phyloP scores from a whole-genome alignment of 2,797 vertebrate species.

The Apogon hyalosoma region DNA sequence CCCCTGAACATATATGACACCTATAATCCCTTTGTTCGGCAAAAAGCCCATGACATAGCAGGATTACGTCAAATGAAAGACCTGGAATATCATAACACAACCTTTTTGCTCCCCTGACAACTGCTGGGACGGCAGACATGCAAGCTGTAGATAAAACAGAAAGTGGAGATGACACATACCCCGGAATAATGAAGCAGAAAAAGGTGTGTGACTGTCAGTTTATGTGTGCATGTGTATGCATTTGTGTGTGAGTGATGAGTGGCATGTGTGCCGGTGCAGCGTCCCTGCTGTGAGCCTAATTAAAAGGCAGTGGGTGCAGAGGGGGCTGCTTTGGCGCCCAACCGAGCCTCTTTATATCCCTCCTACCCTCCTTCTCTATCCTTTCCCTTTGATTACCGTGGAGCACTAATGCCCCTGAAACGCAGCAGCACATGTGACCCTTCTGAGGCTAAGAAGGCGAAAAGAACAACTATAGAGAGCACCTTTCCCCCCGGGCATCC shows the following conservation, averaged over 20 bases:
- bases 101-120: conserved; percentile 57
- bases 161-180: conserved; percentile 49
- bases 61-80: conserved; percentile 31
- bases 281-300: conserved; percentile 92
- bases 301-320: conserved; percentile 89
- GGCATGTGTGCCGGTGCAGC: conserved; percentile 62
- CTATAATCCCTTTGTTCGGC: conserved; percentile 48
- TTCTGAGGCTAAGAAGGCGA: conserved; percentile 25
- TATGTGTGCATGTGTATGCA: conserved; percentile 38
- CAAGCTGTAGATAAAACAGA: conserved; percentile 38
- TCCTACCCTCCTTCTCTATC: conserved; percentile 69
- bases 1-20: conserved; percentile 13
- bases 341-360: conserved; percentile 80
- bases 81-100: conserved; percentile 19
- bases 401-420: conserved; percentile 80
- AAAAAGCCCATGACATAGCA: conserved; percentile 29
- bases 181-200: conserved; percentile 66
- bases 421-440: conserved; percentile 78
- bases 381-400: conserved; percentile 88
- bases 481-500: conserved; percentile 19
- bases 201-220: conserved; percentile 53
- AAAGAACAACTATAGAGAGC: conserved; percentile 18
- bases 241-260: conserved; percentile 67
- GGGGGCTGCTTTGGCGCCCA: conserved; percentile 83
- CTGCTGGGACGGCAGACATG: conserved; percentile 38